These are phyloP conservation scores for Champsocephalus gunnari DNA, from an alignment of 2,797 vertebrate species.

Conservation along the genomic window DNA sequence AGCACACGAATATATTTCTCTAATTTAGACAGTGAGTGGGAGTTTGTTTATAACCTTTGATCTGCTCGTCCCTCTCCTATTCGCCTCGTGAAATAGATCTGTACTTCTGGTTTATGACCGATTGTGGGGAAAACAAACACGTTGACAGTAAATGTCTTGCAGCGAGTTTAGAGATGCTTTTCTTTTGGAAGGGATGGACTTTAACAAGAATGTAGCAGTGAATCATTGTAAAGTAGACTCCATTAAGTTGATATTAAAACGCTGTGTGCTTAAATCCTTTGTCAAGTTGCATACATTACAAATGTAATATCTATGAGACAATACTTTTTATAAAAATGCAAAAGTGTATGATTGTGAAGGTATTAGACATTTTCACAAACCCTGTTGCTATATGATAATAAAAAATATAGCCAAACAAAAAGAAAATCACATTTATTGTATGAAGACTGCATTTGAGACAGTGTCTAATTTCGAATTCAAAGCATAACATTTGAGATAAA, in stretches of 20 bases:
- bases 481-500: not conserved
- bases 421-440: not conserved
- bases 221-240: not conserved
- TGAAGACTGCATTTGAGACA: slow-evolving; percentile 3
- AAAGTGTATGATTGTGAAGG: not conserved
- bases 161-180: not conserved
- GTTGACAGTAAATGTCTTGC: not conserved
- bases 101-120: no score
- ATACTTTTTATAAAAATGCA: slow-evolving; percentile 5
- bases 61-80: no score
- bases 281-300: not conserved
- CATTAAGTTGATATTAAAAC: not conserved
- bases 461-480: not conserved
- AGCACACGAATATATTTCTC: no score
- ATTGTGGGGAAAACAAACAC: not conserved
- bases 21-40: no score
- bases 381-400: slow-evolving; percentile 39
- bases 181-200: no score
- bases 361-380: slow-evolving; percentile 32
- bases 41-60: no score
- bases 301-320: not conserved
- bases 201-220: no score
- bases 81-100: no score
- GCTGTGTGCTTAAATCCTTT: not conserved
- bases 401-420: not conserved